A percentile compares a stretch with the other conserved stretches of the same genome.
Conservation (phyloP, 2,888 invertebrate species). For the Lasioglossum zephyrum region DNA sequence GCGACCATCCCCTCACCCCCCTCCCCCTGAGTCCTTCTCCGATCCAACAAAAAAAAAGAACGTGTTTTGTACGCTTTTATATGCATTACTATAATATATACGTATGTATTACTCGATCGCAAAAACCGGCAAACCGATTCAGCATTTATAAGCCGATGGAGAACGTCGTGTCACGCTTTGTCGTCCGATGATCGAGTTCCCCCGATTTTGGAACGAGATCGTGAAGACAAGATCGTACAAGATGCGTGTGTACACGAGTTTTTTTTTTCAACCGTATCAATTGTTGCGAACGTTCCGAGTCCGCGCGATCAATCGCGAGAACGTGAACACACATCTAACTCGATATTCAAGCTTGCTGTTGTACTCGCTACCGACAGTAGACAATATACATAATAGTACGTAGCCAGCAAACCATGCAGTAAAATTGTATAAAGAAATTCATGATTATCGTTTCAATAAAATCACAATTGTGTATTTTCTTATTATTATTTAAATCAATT, state of each 20-base stretch:
- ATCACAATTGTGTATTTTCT: conserved; percentile 28
- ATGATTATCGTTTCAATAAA: conserved; percentile 64
- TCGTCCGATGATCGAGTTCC: conserved; percentile 24
- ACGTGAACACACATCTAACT: conserved; percentile 2
- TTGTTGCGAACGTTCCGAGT: conserved; percentile 22
- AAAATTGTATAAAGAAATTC: conserved; percentile 58
- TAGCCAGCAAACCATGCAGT: conserved; percentile 52
- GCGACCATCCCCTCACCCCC: background rate
- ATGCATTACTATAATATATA: conserved; percentile 51
- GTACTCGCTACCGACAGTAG: conserved; percentile 54
- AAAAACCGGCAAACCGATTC: conserved; percentile 40
- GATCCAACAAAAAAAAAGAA: conserved; percentile 24
- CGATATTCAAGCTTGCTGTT: conserved; percentile 48
- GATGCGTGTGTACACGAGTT: conserved; percentile 6
- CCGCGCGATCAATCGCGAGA: conserved; percentile 7
- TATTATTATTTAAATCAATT: conserved; percentile 13
- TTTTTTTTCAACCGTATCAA: background rate
- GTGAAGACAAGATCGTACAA: background rate
- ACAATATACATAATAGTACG: conserved; percentile 42
- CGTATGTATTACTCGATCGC: conserved; percentile 44
- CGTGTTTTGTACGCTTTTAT: conserved; percentile 65
- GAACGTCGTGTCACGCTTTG: conserved; percentile 27
- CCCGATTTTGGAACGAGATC: background rate
- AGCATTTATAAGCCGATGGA: conserved; percentile 38
- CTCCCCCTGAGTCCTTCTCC: background rate